Base-by-base conservation (phyloP, 2,113 vertebrate genomes). In the Prinia subflava region DNA sequence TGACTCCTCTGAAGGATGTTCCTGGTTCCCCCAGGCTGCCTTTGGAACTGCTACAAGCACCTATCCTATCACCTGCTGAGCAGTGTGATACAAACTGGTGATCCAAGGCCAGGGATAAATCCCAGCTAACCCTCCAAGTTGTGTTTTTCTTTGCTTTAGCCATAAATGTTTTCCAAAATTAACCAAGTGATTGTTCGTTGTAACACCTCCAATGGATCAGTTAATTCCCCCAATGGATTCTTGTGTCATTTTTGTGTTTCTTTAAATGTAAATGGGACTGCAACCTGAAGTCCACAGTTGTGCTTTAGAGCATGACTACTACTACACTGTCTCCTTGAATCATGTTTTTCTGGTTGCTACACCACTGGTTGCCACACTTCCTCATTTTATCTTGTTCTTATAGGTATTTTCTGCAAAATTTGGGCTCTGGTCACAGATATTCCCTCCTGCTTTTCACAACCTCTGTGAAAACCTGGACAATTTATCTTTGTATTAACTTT, bases 21-120 rank as follows among this genome's bases (percentile, higher is more conserved):
- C 44, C 8, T 18, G 4, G 1, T 53, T 73, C 20, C 17, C 28
- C 9, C 1, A 5, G 0, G 3, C 15, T 39, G n/a, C 8, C 41
- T 77, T 71, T 74, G 37, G 28, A 80, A 27, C 24, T 37, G 19
- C 31, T 73, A 1, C 8, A 37, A 46, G 28, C 33, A n/a, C 10
- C 37, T 28, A 6, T 13, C 49, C 9, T 33, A n/a, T 52, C n/a
- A 28, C 31, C 46, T n/a, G 12, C 11, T 24, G 22, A 83, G 39
- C 6, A 13, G 4, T 9, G 18, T 1, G 9, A 41, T 31, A 25
- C 6, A 44, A n/a, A 73, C 17, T 53, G 28, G 11, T 49, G 9
- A 20, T 30, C 42, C 49, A 18, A 92, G 83, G 22, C 57, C n/a
- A 35, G 53, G 44, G 25, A 57, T 1, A 57, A 57, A 30, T 63